Percentiles rank a stretch among this genome's conserved stretches.
Evolutionary conservation across 2,888 invertebrate species (phyloP).

Genomic region (Ochropacha duplaris): DNA sequence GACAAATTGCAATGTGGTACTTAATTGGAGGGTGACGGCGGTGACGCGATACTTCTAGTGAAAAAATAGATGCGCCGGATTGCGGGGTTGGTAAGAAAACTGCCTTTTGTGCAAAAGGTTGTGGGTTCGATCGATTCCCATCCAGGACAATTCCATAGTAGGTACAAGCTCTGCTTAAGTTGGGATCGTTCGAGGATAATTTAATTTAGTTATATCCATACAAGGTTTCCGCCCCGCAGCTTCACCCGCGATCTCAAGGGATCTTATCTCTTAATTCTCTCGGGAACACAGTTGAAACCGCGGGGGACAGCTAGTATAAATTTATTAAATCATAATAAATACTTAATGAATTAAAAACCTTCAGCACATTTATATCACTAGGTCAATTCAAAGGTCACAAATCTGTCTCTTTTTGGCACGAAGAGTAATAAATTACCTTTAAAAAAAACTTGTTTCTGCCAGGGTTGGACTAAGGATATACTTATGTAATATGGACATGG

Average conservation of each 20-base stretch:
- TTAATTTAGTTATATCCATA: too few relatives aligned
- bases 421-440: conserved; percentile 3
- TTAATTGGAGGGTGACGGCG: not conserved
- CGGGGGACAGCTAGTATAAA: too few relatives aligned
- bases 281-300: too few relatives aligned
- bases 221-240: too few relatives aligned
- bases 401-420: not conserved
- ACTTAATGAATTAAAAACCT: not conserved
- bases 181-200: too few relatives aligned
- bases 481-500: not conserved
- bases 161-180: too few relatives aligned
- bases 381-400: conserved; percentile 1
- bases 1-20: not conserved
- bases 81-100: not conserved
- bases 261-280: too few relatives aligned
- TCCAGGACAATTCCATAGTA: too few relatives aligned
- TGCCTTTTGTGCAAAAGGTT: too few relatives aligned
- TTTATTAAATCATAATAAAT: too few relatives aligned
- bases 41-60: not conserved
- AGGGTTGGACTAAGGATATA: conserved; percentile 1
- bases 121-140: too few relatives aligned
- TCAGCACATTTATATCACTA: not conserved
- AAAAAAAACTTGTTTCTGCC: not conserved
- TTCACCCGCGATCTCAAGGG: too few relatives aligned
- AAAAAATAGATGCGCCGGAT: not conserved